Evolutionary conservation across 64 coral and sea anemone genomes (phyloP).

Genomic region (Hydrozoanthus tunicans): DNA sequence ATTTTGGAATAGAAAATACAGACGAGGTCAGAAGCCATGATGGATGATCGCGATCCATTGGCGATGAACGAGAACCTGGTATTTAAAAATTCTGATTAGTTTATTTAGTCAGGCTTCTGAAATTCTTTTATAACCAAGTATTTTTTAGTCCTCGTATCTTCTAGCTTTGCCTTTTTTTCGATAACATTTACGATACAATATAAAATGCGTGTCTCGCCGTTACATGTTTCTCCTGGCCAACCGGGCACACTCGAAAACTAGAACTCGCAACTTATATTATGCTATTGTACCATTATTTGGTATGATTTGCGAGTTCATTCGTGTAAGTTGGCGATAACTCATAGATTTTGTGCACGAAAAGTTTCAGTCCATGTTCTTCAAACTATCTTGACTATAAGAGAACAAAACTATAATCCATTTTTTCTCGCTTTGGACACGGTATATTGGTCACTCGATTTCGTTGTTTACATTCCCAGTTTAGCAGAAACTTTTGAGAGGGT

Average conservation of each 20-base stretch:
- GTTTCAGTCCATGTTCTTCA: background rate
- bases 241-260: background rate
- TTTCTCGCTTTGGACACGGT: background rate
- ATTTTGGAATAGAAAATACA: background rate
- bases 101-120: background rate
- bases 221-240: background rate
- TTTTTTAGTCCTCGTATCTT: background rate
- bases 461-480: constrained; percentile 24
- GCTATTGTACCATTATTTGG: background rate
- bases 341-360: background rate
- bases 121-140: background rate
- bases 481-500: background rate
- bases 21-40: constrained; percentile 33
- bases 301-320: background rate
- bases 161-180: background rate
- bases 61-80: constrained; percentile 93
- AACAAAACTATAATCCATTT: background rate
- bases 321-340: background rate
- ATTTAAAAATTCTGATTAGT: constrained; percentile 69
- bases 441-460: background rate
- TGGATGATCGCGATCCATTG: constrained; percentile 89
- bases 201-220: background rate
- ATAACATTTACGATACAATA: background rate
- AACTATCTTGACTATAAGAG: background rate
- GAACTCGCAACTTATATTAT: background rate